phyloP scores from a whole-genome alignment of 2,888 invertebrate genomes.

The Vanessa cardui region DNA sequence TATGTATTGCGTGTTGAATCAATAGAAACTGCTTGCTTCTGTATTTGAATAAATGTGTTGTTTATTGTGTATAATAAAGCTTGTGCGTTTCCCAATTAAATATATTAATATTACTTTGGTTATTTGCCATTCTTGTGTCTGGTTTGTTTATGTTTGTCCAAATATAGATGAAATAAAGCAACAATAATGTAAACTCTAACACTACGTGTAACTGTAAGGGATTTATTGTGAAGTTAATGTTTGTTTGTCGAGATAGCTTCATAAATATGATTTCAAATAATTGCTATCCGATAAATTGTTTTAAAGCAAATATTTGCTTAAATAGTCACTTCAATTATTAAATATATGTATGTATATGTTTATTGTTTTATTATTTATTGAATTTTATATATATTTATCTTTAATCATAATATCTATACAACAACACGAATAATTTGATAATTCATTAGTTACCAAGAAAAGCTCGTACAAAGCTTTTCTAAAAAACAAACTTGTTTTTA shows the following conservation, averaged over 20 bases:
- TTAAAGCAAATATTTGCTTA: neutral
- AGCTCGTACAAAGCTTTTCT: too few species aligned
- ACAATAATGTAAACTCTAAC: neutral
- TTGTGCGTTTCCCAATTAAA: neutral
- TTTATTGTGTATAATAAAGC: too few species aligned
- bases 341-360: too few species aligned
- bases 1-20: too few species aligned
- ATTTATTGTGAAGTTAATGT: constrained; percentile 7
- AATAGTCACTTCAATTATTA: neutral
- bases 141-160: constrained; percentile 2
- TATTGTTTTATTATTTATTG: too few species aligned
- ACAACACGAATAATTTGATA: too few species aligned
- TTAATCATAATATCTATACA: too few species aligned
- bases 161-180: constrained; percentile 9
- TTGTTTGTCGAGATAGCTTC: neutral
- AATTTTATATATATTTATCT: too few species aligned
- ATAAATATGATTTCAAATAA: neutral
- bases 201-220: neutral
- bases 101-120: neutral
- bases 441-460: too few species aligned
- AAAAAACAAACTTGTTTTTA: too few species aligned
- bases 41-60: too few species aligned
- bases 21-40: too few species aligned
- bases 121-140: neutral
- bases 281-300: neutral